A percentile compares a stretch with the other conserved stretches of the same genome.
phyloP scores from a whole-genome alignment of 2,113 vertebrate species.

The Tragelaphus buxtoni region DNA sequence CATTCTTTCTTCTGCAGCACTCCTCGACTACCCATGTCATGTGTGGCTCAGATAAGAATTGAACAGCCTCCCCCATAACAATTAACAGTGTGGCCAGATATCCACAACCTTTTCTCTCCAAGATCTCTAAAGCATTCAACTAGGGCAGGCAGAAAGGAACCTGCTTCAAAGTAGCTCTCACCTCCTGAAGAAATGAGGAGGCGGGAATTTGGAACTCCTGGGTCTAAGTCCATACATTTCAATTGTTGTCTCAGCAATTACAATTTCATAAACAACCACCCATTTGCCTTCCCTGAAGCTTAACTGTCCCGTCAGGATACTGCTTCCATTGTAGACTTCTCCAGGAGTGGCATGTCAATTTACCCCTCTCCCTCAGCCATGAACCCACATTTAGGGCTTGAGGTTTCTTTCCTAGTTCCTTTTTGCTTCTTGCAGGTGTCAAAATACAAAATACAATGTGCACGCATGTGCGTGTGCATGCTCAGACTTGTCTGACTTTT shows the following conservation, averaged over 20 bases:
- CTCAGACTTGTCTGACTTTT: neutral
- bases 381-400: neutral
- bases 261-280: neutral
- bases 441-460: neutral
- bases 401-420: neutral
- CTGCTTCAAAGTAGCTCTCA: neutral
- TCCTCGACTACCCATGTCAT: neutral
- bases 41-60: neutral
- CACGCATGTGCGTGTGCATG: neutral
- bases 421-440: neutral
- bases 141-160: neutral
- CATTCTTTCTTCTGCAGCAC: neutral
- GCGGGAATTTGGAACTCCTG: neutral
- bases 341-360: neutral
- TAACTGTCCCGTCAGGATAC: neutral
- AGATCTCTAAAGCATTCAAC: neutral
- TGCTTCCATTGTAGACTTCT: neutral
- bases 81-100: slow-evolving; percentile 18
- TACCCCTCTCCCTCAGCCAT: neutral
- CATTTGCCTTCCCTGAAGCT: neutral
- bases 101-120: neutral
- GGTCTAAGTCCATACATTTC: neutral
- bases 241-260: neutral
- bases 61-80: neutral
- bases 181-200: neutral